Base-by-base conservation (phyloP, 2,113 vertebrate species). In the Falco punctatus region DNA sequence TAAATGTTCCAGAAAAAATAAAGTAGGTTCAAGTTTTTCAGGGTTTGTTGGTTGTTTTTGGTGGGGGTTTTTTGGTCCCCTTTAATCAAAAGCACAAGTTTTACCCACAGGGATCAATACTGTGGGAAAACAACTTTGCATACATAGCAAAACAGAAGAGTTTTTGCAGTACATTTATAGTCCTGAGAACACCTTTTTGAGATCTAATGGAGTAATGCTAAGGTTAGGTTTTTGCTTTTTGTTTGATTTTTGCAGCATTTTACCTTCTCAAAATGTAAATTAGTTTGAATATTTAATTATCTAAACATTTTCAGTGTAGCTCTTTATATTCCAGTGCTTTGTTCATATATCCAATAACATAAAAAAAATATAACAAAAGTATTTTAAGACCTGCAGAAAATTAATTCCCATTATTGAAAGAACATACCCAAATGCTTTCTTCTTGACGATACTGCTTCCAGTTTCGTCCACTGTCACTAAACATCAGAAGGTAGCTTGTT, bases 401-500 rank as follows among this genome's bases (percentile, higher is more conserved):
- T 11, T 10, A 17, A 51, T 15, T 65, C 21, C 81, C 28, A 42
- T 44, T 75, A 61, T 22, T 66, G 66, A 90, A 91, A 86, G 66
- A 94, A 98, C 96, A 92, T 98, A 99, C 99, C 99, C 98, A 99
- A 87, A 98, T 98, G 96, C 98, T 99, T 98, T 99, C 99, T 70
- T 99, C 99, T 91, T 99, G 99, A 14, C 98, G 97, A 92, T 99
- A 99, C 15, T 99, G 99, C 69, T 98, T 99, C 99, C 99, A 99
- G 97, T 99, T 99, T 94, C 97, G 98, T 64, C 99, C 99, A 2
- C 98, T 98, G 73, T 99, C 99, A 18, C 99, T 99, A 96, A 99
- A 99, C 99, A 99, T 99, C 93, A 99, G 95, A 91, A 99, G 96
- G 92, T 99, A 99, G 81, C 98, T 98, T 44, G 98, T 99, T 83